A percentile compares a stretch with the other conserved stretches of the same genome.
These are phyloP conservation scores for Calameuta idolon DNA, from an alignment of 2,888 invertebrate genomes.

Conservation along the genomic window DNA sequence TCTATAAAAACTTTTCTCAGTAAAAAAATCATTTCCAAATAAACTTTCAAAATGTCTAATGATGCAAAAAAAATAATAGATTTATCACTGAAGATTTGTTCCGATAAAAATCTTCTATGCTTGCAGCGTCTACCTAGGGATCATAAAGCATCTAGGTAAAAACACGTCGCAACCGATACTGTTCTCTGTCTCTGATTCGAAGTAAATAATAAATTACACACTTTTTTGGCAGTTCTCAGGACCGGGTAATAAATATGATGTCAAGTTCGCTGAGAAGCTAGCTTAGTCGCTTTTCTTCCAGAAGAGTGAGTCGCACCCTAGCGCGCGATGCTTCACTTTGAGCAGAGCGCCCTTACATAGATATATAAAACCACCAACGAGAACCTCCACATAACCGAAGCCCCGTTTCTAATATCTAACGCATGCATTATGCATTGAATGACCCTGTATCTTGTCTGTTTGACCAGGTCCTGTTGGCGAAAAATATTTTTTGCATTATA, in stretches of 20 bases:
- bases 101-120: not conserved
- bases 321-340: conserved; percentile 39
- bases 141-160: not conserved
- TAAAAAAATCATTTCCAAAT: not conserved
- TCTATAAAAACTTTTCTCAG: not conserved
- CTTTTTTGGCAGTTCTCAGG: conserved; percentile 18
- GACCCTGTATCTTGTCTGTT: conserved; percentile 36
- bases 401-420: conserved; percentile 42
- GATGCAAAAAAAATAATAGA: not conserved
- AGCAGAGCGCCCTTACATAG: conserved; percentile 32
- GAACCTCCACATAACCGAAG: not conserved
- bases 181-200: conserved; percentile 1
- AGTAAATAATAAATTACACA: conserved; percentile 23
- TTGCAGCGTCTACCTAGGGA: not conserved
- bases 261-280: conserved; percentile 43
- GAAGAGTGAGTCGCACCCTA: conserved; percentile 45
- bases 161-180: not conserved
- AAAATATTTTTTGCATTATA: conserved; percentile 15
- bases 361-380: conserved; percentile 38
- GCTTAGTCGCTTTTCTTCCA: conserved; percentile 50
- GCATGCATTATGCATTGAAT: conserved; percentile 47
- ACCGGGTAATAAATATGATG: conserved; percentile 44
- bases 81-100: not conserved
- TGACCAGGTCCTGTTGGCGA: conserved; percentile 20
- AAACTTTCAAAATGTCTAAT: not conserved